Percentiles rank a stretch among this genome's conserved stretches.
phyloP scores from a whole-genome alignment of 2,113 vertebrate genomes.

The Isurus oxyrinchus region DNA sequence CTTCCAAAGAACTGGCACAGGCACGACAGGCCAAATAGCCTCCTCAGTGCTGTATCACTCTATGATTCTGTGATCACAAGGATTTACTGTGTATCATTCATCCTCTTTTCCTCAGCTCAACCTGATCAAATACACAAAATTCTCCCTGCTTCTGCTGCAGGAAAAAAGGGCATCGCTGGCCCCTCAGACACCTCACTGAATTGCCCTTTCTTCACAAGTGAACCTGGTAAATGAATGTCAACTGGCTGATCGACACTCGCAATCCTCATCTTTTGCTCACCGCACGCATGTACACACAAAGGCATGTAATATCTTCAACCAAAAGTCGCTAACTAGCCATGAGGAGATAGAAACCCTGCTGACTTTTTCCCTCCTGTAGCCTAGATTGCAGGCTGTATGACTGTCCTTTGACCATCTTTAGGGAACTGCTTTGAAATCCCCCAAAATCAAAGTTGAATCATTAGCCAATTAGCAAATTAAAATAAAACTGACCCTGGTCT shows the following conservation, averaged over 20 bases:
- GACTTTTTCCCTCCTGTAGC: not conserved
- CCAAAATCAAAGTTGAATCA: not conserved
- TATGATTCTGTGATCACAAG: not conserved
- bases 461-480: not conserved
- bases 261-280: not conserved
- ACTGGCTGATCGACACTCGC: not conserved
- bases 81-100: not conserved
- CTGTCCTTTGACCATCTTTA: not conserved
- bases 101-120: not conserved
- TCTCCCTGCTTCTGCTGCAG: not conserved
- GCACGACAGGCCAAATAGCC: not conserved
- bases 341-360: not conserved
- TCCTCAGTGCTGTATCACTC: not conserved
- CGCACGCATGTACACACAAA: not conserved
- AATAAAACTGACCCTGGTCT: not conserved
- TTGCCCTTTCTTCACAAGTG: not conserved
- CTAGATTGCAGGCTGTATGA: not conserved
- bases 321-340: not conserved
- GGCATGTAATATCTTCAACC: not conserved
- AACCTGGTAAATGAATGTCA: not conserved
- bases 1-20: not conserved
- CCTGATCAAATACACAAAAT: not conserved
- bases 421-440: not conserved
- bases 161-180: not conserved
- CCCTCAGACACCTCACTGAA: not conserved